Conservation (phyloP, 2,113 vertebrate species). For the Stegostoma tigrinum region DNA sequence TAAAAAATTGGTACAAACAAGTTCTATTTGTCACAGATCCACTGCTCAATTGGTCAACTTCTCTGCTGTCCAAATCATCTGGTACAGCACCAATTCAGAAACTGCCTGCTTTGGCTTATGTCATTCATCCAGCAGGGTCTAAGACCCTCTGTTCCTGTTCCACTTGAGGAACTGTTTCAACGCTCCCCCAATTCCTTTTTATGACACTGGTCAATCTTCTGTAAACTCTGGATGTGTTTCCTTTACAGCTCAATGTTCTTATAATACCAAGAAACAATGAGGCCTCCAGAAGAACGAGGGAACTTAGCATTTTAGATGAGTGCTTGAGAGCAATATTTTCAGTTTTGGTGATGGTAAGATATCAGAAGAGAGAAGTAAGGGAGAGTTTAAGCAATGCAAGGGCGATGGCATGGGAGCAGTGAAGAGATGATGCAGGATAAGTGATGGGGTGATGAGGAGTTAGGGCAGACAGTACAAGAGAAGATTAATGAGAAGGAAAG, state of each 20-base stretch:
- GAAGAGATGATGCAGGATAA: background rate
- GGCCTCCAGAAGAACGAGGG: background rate
- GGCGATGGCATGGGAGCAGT: background rate
- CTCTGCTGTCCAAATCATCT: background rate
- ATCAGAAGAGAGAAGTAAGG: background rate
- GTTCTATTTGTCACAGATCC: background rate
- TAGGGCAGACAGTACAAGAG: background rate
- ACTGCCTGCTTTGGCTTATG: background rate
- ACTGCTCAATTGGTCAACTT: background rate
- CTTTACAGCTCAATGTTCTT: background rate
- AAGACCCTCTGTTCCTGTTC: background rate
- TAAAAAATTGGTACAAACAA: background rate
- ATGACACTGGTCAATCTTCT: background rate
- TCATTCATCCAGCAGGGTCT: background rate
- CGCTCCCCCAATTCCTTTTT: background rate
- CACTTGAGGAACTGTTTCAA: background rate
- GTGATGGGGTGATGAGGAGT: background rate
- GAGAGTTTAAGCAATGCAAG: background rate
- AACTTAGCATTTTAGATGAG: background rate
- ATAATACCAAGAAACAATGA: background rate
- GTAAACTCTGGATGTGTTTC: background rate
- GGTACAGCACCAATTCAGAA: background rate
- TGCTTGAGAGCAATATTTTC: background rate
- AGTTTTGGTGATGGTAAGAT: background rate
- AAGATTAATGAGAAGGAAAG: background rate